These are phyloP conservation scores for Mobula birostris DNA, from an alignment of 2,113 vertebrate species.

Conservation along the genomic window DNA sequence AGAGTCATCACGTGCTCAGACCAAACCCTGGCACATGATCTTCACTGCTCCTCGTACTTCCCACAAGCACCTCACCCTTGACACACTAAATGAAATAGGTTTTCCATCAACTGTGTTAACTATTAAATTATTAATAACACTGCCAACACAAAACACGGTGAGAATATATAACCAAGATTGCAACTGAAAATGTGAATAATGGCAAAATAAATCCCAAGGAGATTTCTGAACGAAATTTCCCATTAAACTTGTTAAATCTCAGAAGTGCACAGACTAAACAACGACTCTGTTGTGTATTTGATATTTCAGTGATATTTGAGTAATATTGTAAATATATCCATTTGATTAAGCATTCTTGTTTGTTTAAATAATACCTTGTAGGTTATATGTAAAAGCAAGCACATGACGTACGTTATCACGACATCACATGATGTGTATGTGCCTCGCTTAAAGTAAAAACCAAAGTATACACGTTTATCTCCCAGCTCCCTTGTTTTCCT, in stretches of 20 bases:
- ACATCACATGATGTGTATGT: too few species aligned
- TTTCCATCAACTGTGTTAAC: conserved; percentile 28
- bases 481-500: too few species aligned
- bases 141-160: not conserved
- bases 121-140: conserved; percentile 35
- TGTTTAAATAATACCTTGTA: too few species aligned
- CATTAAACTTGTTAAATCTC: not conserved
- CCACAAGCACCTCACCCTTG: not conserved
- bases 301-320: too few species aligned
- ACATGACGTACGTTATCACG: too few species aligned
- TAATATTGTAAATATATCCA: too few species aligned
- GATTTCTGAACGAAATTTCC: not conserved
- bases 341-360: too few species aligned
- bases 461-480: too few species aligned
- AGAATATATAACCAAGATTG: not conserved
- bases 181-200: not conserved
- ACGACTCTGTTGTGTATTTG: not conserved
- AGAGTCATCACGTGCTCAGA: not conserved
- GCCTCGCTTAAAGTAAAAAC: too few species aligned
- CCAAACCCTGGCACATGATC: too few species aligned
- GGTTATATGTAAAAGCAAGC: too few species aligned
- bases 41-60: not conserved
- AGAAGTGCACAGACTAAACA: not conserved
- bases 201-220: not conserved
- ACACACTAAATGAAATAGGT: not conserved